phyloP scores from a whole-genome alignment of 2,888 invertebrate species.

The Euclidia mi region DNA sequence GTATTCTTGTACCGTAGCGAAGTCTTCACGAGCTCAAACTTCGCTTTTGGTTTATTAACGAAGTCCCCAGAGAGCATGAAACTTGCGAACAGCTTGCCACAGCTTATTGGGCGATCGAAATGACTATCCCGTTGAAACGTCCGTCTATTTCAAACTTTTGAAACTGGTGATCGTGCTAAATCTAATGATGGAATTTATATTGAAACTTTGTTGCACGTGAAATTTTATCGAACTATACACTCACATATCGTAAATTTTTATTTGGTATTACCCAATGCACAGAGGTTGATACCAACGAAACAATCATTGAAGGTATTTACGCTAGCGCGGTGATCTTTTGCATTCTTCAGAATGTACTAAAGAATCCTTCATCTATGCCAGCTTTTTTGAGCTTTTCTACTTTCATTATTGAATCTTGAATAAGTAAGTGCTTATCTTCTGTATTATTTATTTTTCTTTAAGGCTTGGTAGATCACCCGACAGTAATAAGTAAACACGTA shows the following conservation, averaged over 20 bases:
- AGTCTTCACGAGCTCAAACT: slow-evolving; percentile 37
- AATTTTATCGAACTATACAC: slow-evolving; percentile 29
- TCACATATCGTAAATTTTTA: slow-evolving; percentile 37
- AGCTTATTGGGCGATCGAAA: slow-evolving; percentile 53
- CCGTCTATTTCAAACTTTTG: slow-evolving; percentile 54
- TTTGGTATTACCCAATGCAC: background rate
- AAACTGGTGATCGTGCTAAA: slow-evolving; percentile 51
- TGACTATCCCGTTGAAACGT: slow-evolving; percentile 50
- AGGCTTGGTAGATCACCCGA: too few species aligned
- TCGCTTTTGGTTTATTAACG: slow-evolving; percentile 57
- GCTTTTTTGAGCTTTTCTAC: too few species aligned
- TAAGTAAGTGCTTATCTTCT: too few species aligned
- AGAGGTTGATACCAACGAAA: too few species aligned
- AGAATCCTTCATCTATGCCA: too few species aligned
- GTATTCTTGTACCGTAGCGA: slow-evolving; percentile 6
- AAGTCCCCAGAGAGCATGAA: slow-evolving; percentile 47
- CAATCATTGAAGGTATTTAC: too few species aligned
- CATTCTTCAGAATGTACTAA: too few species aligned
- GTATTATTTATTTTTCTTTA: too few species aligned
- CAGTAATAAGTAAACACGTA: too few species aligned
- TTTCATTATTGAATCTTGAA: too few species aligned
- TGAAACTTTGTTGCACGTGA: slow-evolving; percentile 45
- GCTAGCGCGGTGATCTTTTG: too few species aligned
- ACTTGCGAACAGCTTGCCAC: slow-evolving; percentile 55
- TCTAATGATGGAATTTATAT: slow-evolving; percentile 54